Evolutionary conservation across 2,888 invertebrate species (phyloP).

Genomic region (Yponomeuta sedellus): DNA sequence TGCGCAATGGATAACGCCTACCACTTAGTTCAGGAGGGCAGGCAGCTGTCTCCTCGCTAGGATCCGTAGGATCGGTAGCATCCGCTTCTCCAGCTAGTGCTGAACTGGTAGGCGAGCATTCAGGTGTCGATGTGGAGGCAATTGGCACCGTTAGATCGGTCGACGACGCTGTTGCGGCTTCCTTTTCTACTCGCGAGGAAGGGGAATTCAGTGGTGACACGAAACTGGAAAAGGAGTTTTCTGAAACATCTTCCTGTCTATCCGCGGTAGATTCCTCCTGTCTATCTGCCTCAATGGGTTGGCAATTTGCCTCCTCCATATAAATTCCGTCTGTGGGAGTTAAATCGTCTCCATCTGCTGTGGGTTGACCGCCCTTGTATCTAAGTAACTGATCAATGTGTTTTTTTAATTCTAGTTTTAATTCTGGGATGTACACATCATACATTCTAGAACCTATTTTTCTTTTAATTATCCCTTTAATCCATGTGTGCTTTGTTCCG

Average conservation of each 20-base stretch:
- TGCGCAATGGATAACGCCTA: background rate
- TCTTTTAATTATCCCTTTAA: slow-evolving; percentile 10
- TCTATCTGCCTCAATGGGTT: background rate
- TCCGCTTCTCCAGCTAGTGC: background rate
- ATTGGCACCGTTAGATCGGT: background rate
- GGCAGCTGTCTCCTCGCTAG: background rate
- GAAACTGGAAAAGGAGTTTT: background rate
- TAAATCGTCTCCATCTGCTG: background rate
- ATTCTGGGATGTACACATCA: background rate
- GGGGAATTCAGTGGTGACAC: background rate
- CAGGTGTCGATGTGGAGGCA: background rate
- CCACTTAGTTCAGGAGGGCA: background rate
- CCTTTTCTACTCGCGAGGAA: background rate
- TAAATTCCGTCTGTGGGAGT: background rate
- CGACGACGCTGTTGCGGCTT: background rate
- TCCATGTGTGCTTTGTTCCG: slow-evolving; percentile 17
- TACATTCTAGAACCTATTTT: background rate
- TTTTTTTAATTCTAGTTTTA: background rate
- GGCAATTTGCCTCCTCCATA: background rate
- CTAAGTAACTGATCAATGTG: background rate
- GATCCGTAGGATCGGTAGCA: background rate
- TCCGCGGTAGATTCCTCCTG: background rate
- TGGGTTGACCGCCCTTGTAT: background rate
- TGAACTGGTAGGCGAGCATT: background rate
- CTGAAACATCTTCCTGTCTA: background rate